These are phyloP conservation scores for Chironex yamaguchii DNA, from an alignment of 30 jellyfish, hydroid and myxozoan genomes.

Conservation along the genomic window DNA sequence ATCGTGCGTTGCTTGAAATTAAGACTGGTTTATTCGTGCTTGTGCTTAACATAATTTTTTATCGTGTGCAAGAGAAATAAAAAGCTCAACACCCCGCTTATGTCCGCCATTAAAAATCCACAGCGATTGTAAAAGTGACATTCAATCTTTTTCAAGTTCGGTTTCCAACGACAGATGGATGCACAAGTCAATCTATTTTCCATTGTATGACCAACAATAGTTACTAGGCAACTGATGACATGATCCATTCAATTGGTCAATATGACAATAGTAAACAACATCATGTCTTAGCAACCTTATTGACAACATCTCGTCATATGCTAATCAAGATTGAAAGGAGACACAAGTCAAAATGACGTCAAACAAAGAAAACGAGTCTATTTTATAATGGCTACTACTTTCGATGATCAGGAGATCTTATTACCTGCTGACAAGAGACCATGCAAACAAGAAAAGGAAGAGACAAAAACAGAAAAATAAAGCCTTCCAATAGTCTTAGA, in stretches of 20 bases:
- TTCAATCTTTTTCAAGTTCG: neutral
- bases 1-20: slow-evolving; percentile 69
- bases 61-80: neutral
- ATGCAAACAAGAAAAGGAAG: too few relatives aligned
- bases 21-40: slow-evolving; percentile 75
- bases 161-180: slow-evolving; percentile 1
- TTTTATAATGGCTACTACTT: too few relatives aligned
- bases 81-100: neutral
- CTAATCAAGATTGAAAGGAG: too few relatives aligned
- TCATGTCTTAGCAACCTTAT: neutral
- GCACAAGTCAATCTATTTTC: neutral
- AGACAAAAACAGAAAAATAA: too few relatives aligned
- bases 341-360: too few relatives aligned
- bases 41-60: slow-evolving; percentile 81
- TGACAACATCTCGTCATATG: neutral
- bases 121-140: neutral
- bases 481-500: too few relatives aligned
- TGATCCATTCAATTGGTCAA: neutral
- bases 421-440: too few relatives aligned
- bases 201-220: neutral
- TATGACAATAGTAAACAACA: neutral
- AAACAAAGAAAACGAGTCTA: too few relatives aligned
- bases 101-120: neutral
- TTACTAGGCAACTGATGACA: neutral
- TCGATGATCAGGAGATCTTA: too few relatives aligned